Percentiles rank a stretch among this genome's conserved stretches.
Conservation (phyloP, 2,797 vertebrate species). For the Mormyrops boulengeri region DNA sequence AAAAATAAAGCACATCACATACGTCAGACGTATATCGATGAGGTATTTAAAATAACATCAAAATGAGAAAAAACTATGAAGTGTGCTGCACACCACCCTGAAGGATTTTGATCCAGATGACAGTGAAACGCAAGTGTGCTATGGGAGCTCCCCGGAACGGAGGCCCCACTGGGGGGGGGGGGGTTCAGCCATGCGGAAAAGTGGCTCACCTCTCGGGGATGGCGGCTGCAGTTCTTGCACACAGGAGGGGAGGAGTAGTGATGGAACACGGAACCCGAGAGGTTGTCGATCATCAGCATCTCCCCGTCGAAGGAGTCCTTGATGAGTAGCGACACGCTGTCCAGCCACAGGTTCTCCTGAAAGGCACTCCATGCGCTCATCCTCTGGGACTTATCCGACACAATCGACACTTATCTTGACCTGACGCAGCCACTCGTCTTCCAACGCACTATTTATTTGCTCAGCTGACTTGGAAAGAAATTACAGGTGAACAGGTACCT, state of each 20-base stretch:
- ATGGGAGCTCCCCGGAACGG: neutral
- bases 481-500: neutral
- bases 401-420: neutral
- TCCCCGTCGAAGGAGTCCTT: slow-evolving; percentile 97
- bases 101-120: neutral
- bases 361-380: slow-evolving; percentile 36
- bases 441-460: neutral
- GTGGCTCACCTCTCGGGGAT: slow-evolving; percentile 78
- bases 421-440: neutral
- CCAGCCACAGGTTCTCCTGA: slow-evolving; percentile 99
- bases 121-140: neutral
- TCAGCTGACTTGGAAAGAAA: neutral
- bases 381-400: neutral
- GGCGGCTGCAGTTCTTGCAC: slow-evolving; percentile 82
- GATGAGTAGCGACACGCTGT: slow-evolving; percentile 99
- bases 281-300: slow-evolving; percentile 99
- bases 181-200: neutral
- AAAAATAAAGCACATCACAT: neutral
- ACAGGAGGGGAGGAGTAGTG: slow-evolving; percentile 89
- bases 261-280: slow-evolving; percentile 97
- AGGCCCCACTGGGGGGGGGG: too few species aligned
- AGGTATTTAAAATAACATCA: neutral
- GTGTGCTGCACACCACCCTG: neutral
- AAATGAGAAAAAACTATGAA: neutral
- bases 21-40: neutral